These are phyloP conservation scores for Hypomecis punctinalis DNA, from an alignment of 2,888 invertebrate species.

Conservation along the genomic window DNA sequence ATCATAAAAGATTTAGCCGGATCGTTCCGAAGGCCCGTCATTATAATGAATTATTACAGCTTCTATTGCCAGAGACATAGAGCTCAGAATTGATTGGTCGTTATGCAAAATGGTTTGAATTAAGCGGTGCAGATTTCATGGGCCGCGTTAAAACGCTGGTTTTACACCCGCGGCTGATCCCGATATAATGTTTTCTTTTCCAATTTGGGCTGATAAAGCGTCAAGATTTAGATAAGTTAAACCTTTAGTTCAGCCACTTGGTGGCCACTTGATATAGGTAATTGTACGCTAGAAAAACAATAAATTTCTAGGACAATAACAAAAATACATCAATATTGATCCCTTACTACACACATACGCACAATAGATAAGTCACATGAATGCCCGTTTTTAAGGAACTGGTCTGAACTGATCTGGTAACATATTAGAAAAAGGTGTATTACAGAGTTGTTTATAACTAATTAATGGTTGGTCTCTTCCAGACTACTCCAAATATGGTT, in stretches of 20 bases:
- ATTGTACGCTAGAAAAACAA: too few species aligned
- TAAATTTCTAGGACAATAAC: too few species aligned
- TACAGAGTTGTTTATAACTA: too few species aligned
- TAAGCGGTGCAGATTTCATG: conserved; percentile 49
- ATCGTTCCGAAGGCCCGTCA: conserved; percentile 58
- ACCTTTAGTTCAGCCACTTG: too few species aligned
- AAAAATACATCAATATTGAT: neutral
- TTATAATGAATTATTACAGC: conserved; percentile 54
- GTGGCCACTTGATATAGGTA: too few species aligned
- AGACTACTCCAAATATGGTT: too few species aligned
- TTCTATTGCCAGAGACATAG: conserved; percentile 50
- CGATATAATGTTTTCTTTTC: conserved; percentile 30
- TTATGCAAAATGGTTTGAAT: conserved; percentile 49
- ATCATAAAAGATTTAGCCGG: conserved; percentile 64
- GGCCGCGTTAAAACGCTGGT: conserved; percentile 47
- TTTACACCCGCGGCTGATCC: conserved; percentile 46
- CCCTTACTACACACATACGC: too few species aligned
- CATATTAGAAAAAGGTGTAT: too few species aligned
- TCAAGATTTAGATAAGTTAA: neutral
- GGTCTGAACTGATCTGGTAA: too few species aligned
- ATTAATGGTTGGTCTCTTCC: too few species aligned
- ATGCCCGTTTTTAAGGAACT: too few species aligned
- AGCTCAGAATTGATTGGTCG: conserved; percentile 50
- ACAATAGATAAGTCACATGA: too few species aligned
- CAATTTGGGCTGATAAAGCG: conserved; percentile 26